Conservation (phyloP, 2,797 vertebrate genomes). For the Pseudopleuronectes americanus region DNA sequence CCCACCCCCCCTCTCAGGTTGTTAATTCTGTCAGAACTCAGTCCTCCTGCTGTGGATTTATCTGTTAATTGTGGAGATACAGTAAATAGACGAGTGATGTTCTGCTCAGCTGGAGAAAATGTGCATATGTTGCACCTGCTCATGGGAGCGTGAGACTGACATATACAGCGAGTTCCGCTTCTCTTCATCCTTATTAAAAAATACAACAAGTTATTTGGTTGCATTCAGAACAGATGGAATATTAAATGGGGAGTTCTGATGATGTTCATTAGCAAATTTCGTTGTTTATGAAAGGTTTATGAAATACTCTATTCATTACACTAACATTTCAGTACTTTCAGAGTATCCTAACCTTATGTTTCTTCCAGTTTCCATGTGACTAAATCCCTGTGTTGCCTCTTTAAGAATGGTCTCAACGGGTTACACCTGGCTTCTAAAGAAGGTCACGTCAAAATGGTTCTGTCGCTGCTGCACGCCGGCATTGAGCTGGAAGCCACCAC, state of each 20-base stretch:
- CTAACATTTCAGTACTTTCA: too few relatives aligned
- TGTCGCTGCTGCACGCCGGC: conserved; percentile 92
- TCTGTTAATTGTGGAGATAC: conserved; percentile 49
- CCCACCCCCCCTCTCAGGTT: background rate
- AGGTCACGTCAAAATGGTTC: conserved; percentile 97
- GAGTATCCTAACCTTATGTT: background rate
- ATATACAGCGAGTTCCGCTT: background rate
- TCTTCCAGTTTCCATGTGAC: background rate
- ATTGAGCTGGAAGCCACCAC: conserved; percentile 94
- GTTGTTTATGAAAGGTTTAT: too few relatives aligned
- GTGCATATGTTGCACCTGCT: conserved; percentile 10
- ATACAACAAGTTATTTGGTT: background rate
- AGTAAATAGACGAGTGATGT: conserved; percentile 32
- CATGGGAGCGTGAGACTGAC: background rate
- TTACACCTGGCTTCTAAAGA: conserved; percentile 97
- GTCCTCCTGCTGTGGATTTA: conserved; percentile 38
- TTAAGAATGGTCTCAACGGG: conserved; percentile 95
- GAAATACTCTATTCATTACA: too few relatives aligned
- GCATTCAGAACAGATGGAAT: background rate
- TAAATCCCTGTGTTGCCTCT: conserved; percentile 21
- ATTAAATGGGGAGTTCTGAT: background rate
- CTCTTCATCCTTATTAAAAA: background rate
- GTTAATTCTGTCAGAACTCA: conserved; percentile 13
- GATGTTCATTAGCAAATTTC: background rate
- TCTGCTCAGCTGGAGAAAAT: conserved; percentile 26